These are phyloP conservation scores for Ruditapes philippinarum DNA, from an alignment of 1,140 invertebrate species.

Conservation along the genomic window DNA sequence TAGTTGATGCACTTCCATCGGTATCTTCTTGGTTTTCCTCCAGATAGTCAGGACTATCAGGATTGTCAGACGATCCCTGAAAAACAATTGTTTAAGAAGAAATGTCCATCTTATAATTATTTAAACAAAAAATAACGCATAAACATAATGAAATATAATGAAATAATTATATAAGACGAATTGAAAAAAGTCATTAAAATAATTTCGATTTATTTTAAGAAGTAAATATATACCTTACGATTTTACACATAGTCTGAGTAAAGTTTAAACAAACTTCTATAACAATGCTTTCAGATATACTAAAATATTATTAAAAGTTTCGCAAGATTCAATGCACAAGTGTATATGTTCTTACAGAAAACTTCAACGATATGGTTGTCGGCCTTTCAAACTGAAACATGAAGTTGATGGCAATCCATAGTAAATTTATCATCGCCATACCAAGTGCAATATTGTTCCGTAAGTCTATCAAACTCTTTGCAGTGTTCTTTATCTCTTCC, in stretches of 20 bases:
- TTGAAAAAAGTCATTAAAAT: no score
- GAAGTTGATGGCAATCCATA: constrained; percentile 85
- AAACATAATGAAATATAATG: no score
- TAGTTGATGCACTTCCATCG: constrained; percentile 27
- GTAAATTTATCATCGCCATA: constrained; percentile 81
- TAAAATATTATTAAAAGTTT: no score
- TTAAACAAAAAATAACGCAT: no score
- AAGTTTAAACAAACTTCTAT: no score
- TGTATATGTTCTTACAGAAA: constrained; percentile 56
- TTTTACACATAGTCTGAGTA: no score
- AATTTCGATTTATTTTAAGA: no score
- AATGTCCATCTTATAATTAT: no score
- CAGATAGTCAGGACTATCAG: background rate
- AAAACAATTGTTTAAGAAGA: background rate
- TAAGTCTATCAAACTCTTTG: constrained; percentile 74
- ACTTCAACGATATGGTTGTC: constrained; percentile 56
- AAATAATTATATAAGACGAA: no score
- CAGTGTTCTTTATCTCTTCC: constrained; percentile 84
- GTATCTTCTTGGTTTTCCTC: constrained; percentile 4
- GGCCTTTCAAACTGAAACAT: constrained; percentile 82
- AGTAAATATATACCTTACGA: no score
- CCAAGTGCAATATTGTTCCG: constrained; percentile 79
- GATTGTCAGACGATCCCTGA: background rate
- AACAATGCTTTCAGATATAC: no score
- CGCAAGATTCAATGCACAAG: no score